Percentiles rank a stretch among this genome's conserved stretches.
These are phyloP conservation scores for Neodiprion pinetum DNA, from an alignment of 1,140 invertebrate genomes.

Conservation along the genomic window DNA sequence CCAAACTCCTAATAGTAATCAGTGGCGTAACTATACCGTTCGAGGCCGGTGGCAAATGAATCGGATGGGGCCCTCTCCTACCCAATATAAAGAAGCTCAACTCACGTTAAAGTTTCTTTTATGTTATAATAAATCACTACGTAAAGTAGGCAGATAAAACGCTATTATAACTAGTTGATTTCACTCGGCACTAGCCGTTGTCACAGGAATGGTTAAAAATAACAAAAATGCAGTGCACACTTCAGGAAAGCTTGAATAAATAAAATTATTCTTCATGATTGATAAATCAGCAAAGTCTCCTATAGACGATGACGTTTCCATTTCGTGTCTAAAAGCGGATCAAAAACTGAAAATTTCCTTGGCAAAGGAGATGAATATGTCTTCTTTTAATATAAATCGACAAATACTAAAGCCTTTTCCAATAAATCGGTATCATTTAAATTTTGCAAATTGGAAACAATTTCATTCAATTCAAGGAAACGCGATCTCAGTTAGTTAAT, in stretches of 20 bases:
- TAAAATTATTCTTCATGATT: slow-evolving; percentile 14
- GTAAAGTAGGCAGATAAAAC: too few relatives aligned
- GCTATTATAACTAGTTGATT: neutral
- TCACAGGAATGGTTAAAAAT: slow-evolving; percentile 26
- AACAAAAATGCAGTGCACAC: slow-evolving; percentile 20
- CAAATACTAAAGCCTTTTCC: neutral
- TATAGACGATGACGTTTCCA: neutral
- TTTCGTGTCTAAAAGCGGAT: neutral
- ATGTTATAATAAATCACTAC: too few relatives aligned
- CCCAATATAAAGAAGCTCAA: too few relatives aligned
- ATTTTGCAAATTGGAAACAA: slow-evolving; percentile 23
- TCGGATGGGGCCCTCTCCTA: too few relatives aligned
- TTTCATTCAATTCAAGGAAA: slow-evolving; percentile 27
- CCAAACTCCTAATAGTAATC: too few relatives aligned
- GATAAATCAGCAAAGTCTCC: neutral
- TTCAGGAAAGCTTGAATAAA: slow-evolving; percentile 27
- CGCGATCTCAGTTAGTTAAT: slow-evolving; percentile 22
- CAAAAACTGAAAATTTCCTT: neutral
- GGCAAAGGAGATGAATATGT: neutral
- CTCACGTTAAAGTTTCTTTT: too few relatives aligned
- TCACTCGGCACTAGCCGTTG: slow-evolving; percentile 17
- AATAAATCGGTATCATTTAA: slow-evolving; percentile 15
- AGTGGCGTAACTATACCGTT: too few relatives aligned
- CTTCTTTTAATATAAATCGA: too few relatives aligned
- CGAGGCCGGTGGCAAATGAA: too few relatives aligned